Percentiles rank a stretch among this genome's conserved stretches.
phyloP scores from a whole-genome alignment of 2,888 invertebrate species.

The Thecocarcelia acutangulata region DNA sequence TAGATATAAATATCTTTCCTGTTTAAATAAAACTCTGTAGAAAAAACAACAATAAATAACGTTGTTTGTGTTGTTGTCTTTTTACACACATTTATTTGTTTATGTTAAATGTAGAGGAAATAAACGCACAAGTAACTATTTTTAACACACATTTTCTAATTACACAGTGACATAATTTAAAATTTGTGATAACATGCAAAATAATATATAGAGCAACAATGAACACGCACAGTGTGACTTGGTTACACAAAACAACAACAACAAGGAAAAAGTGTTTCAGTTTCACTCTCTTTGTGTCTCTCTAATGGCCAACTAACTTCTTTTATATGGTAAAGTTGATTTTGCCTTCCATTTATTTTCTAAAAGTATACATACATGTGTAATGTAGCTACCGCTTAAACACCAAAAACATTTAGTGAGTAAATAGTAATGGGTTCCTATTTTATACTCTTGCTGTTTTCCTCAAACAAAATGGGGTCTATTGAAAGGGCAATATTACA shows the following conservation, averaged over 20 bases:
- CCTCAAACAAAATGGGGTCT: no score
- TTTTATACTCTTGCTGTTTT: no score
- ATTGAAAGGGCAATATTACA: no score
- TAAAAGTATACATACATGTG: background rate
- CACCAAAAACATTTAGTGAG: background rate
- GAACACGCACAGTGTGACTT: constrained; percentile 10
- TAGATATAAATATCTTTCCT: constrained; percentile 1
- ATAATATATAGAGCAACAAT: constrained; percentile 25
- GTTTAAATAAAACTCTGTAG: background rate
- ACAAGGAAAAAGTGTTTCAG: background rate
- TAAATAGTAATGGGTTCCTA: no score
- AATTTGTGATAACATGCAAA: constrained; percentile 57
- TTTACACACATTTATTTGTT: constrained; percentile 10
- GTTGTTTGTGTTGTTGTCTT: background rate
- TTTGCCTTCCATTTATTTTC: background rate
- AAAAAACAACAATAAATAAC: constrained; percentile 17
- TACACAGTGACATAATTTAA: constrained; percentile 66
- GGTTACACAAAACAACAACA: background rate
- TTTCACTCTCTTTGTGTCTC: constrained; percentile 14
- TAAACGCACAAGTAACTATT: constrained; percentile 16
- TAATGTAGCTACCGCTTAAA: background rate
- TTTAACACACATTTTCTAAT: constrained; percentile 59
- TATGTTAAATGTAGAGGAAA: constrained; percentile 26
- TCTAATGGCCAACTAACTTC: constrained; percentile 29
- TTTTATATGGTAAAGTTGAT: background rate